Percentiles rank a stretch among this genome's conserved stretches.
phyloP scores from a whole-genome alignment of 2,113 vertebrate species.

The Ptilorrhoa leucosticta region DNA sequence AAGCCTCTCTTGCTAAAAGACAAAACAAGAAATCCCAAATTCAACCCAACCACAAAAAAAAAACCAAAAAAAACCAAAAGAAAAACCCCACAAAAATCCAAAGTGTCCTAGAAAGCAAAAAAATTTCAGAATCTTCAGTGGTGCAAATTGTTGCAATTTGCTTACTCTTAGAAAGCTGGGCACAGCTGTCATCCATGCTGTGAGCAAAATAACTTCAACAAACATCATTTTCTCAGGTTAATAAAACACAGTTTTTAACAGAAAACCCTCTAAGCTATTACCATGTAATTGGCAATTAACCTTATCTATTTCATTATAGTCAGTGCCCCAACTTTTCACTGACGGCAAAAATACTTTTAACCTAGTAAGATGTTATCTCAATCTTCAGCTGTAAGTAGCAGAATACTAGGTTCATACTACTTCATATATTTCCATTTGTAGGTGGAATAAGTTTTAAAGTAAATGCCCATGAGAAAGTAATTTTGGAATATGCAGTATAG shows the following conservation, averaged over 20 bases:
- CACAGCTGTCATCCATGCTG: not conserved
- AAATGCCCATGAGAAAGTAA: not conserved
- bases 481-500: not conserved
- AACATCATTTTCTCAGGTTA: not conserved
- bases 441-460: not conserved
- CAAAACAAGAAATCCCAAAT: not conserved
- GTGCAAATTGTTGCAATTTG: not conserved
- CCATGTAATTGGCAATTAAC: not conserved
- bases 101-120: not conserved
- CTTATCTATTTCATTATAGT: not conserved
- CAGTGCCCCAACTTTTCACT: not conserved
- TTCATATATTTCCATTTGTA: not conserved
- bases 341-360: not conserved
- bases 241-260: not conserved
- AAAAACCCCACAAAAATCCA: rapidly evolving
- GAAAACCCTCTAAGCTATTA: not conserved
- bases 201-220: not conserved
- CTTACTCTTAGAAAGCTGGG: not conserved
- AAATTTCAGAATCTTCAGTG: not conserved
- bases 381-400: not conserved
- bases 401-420: not conserved
- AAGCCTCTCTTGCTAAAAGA: not conserved
- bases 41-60: not conserved
- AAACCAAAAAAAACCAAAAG: not conserved
- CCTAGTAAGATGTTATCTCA: not conserved